A percentile compares a stretch with the other conserved stretches of the same genome.
Evolutionary conservation across 2,113 vertebrate species (phyloP).

Genomic region (Terrapene triunguis): DNA sequence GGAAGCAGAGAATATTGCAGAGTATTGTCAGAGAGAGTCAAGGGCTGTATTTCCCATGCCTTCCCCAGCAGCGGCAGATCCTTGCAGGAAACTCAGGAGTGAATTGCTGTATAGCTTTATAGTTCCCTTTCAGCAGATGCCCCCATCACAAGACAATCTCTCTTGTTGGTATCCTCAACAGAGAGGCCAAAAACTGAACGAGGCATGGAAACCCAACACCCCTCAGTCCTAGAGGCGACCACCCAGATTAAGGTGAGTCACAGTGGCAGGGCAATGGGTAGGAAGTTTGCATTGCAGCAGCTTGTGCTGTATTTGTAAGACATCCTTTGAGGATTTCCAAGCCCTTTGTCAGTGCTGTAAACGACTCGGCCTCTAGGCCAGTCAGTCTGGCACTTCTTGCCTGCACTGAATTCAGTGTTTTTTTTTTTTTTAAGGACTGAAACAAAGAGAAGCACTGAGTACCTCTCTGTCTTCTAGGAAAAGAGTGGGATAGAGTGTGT

Average conservation of each 20-base stretch:
- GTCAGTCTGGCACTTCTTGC: fast-evolving
- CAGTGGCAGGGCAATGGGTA: background rate
- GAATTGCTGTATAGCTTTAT: background rate
- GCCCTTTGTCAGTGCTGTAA: background rate
- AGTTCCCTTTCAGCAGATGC: background rate
- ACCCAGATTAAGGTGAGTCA: background rate
- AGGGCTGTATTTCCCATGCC: background rate
- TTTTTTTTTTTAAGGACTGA: background rate
- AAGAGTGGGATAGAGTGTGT: background rate
- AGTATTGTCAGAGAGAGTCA: background rate
- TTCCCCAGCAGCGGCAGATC: background rate
- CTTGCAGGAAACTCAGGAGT: background rate
- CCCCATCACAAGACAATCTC: background rate
- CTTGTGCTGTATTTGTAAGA: background rate
- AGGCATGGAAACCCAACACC: background rate
- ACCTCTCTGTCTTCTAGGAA: background rate
- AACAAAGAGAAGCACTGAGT: background rate
- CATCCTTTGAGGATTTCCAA: background rate
- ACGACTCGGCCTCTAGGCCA: background rate
- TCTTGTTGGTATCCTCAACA: background rate
- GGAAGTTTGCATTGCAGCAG: background rate
- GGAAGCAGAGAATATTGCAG: background rate
- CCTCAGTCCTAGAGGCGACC: background rate
- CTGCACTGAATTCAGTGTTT: background rate
- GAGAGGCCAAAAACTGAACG: background rate